Conservation (phyloP, 2,797 vertebrate genomes). For the Poeciliopsis paucimaculata region DNA sequence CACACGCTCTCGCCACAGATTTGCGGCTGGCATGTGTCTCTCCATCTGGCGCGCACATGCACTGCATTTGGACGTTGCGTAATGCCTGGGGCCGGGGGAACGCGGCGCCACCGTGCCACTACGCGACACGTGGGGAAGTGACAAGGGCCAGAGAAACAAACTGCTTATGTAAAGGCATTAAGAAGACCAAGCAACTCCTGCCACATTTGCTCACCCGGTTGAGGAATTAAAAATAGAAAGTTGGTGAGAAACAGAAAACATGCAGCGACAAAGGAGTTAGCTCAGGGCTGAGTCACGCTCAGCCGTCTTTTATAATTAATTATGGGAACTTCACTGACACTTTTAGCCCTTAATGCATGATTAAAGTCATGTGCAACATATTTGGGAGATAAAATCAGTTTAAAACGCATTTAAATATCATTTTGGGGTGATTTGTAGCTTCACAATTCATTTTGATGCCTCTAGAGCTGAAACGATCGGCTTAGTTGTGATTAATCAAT, state of each 20-base stretch:
- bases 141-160: constrained; percentile 53
- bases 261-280: constrained; percentile 20
- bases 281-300: constrained; percentile 16
- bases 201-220: constrained; percentile 23
- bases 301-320: constrained; percentile 35
- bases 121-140: constrained; percentile 46
- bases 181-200: constrained; percentile 40
- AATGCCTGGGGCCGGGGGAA: constrained; percentile 50
- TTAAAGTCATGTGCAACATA: neutral
- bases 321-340: neutral
- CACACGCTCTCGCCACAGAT: constrained; percentile 46
- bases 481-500: too few species aligned
- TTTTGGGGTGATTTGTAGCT: neutral
- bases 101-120: constrained; percentile 24
- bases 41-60: constrained; percentile 66
- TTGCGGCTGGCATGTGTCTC: constrained; percentile 66
- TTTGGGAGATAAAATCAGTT: neutral
- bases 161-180: constrained; percentile 78
- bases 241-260: constrained; percentile 43
- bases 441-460: neutral
- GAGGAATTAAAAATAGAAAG: constrained; percentile 14
- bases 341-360: neutral
- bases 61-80: constrained; percentile 66
- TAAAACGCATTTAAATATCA: neutral
- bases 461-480: neutral